These are phyloP conservation scores for Trichacis sp. DNA, from an alignment of 2,888 invertebrate genomes.

Conservation along the genomic window DNA sequence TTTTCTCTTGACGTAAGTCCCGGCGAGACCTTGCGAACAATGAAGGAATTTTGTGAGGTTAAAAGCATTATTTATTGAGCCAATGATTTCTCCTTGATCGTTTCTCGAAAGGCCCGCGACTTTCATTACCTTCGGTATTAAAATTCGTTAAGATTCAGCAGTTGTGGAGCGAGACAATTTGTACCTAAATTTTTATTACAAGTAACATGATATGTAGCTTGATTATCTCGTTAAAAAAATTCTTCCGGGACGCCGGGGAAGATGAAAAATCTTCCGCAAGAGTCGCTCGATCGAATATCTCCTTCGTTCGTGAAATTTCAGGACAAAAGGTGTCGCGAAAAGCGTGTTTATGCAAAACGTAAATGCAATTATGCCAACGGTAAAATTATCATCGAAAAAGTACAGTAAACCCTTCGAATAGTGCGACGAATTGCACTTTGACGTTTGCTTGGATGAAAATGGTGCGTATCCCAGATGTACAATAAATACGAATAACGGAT, in stretches of 20 bases:
- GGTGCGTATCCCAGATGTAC: not conserved
- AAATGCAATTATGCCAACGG: not conserved
- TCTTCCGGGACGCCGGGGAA: not conserved
- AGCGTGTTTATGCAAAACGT: not conserved
- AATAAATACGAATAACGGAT: not conserved
- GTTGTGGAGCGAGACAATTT: not conserved
- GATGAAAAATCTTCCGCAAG: not conserved
- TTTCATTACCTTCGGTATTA: not conserved
- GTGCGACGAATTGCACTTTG: not conserved
- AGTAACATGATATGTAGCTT: not conserved
- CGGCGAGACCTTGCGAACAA: conserved; percentile 26
- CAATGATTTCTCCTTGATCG: conserved; percentile 20
- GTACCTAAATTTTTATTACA: not conserved
- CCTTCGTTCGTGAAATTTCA: not conserved
- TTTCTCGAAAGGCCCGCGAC: conserved; percentile 23
- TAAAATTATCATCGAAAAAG: not conserved
- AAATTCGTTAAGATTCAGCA: not conserved
- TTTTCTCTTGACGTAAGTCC: conserved; percentile 21
- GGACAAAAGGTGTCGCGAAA: not conserved
- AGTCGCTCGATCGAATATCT: too few species aligned
- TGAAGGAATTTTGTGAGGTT: conserved; percentile 16
- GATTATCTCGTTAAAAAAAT: not conserved
- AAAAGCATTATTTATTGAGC: too few species aligned
- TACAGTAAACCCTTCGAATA: not conserved
- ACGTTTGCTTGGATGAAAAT: too few species aligned